A percentile compares a stretch with the other conserved stretches of the same genome.
Evolutionary conservation across 2,888 invertebrate genomes (phyloP).

Genomic region (Rhimphoctona megacephalus): DNA sequence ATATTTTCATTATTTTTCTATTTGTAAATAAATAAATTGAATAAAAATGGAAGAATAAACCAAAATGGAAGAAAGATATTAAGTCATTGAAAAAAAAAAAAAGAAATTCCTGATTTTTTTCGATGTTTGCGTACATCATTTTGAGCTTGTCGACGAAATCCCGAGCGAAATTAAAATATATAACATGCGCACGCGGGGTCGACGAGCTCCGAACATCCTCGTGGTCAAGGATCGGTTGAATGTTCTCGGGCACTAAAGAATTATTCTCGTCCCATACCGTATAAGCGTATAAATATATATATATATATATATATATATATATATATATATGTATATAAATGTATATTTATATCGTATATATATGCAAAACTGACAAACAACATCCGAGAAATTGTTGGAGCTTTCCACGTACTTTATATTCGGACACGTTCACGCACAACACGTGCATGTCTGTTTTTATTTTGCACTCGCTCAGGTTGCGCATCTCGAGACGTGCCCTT

Average conservation of each 20-base stretch:
- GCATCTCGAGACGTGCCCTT: constrained; percentile 59
- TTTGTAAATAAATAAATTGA: too few species aligned
- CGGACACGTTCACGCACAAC: constrained; percentile 43
- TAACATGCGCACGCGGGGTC: constrained; percentile 20
- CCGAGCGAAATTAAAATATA: constrained; percentile 12
- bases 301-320: constrained; percentile 7
- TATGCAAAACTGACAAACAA: constrained; percentile 49
- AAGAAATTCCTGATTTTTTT: too few species aligned
- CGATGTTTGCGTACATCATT: neutral
- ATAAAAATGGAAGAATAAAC: too few species aligned
- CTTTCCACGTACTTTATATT: constrained; percentile 49
- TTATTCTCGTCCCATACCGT: constrained; percentile 56
- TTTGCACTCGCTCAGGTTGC: constrained; percentile 54
- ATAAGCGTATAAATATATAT: constrained; percentile 31
- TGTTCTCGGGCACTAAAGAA: constrained; percentile 44
- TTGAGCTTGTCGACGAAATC: neutral
- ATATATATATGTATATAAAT: constrained; percentile 3
- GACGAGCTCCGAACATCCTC: constrained; percentile 54
- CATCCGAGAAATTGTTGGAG: constrained; percentile 49
- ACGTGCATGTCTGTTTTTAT: constrained; percentile 36
- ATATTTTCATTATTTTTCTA: too few species aligned
- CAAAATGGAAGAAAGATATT: too few species aligned
- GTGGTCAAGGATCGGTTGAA: constrained; percentile 63
- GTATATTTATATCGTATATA: constrained; percentile 8
- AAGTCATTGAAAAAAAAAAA: too few species aligned